Conservation (phyloP, 2,113 vertebrate species). For the Hiodon alosoides region DNA sequence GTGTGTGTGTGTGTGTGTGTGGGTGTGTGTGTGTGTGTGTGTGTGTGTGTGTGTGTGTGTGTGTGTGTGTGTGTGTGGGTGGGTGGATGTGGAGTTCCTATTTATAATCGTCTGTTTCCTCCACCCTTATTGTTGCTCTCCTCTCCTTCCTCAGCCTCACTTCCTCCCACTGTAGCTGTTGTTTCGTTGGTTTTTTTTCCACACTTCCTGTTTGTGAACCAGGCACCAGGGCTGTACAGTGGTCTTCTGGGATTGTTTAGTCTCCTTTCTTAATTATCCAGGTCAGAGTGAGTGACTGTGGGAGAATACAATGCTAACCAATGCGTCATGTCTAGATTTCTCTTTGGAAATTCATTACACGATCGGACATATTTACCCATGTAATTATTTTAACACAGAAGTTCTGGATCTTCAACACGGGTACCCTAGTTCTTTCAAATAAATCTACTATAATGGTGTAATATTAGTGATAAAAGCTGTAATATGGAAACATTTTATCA, state of each 20-base stretch:
- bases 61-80: conserved; percentile 13
- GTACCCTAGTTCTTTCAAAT: too few species aligned
- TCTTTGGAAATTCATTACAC: conserved; percentile 4
- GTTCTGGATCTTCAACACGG: too few species aligned
- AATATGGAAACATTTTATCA: too few species aligned
- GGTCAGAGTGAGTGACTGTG: conserved; percentile 20
- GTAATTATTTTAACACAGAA: too few species aligned
- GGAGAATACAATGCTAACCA: conserved; percentile 1
- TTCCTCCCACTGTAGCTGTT: conserved; percentile 48
- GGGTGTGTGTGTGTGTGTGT: too few species aligned
- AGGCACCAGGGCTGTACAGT: background rate
- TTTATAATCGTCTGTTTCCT: conserved; percentile 66
- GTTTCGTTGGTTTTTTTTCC: conserved; percentile 58
- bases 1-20: too few species aligned
- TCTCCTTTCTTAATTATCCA: conserved; percentile 37
- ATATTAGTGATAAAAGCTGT: too few species aligned
- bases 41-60: conserved; percentile 37
- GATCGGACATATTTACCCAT: background rate
- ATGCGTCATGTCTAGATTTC: conserved; percentile 36
- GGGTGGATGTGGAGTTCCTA: conserved; percentile 43
- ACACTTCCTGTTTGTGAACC: conserved; percentile 67
- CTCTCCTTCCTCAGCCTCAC: conserved; percentile 40
- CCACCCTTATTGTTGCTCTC: conserved; percentile 57
- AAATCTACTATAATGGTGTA: too few species aligned
- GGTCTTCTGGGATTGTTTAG: conserved; percentile 45